Base-by-base conservation (phyloP, 2,797 vertebrate genomes). In the Lagodon rhomboides region DNA sequence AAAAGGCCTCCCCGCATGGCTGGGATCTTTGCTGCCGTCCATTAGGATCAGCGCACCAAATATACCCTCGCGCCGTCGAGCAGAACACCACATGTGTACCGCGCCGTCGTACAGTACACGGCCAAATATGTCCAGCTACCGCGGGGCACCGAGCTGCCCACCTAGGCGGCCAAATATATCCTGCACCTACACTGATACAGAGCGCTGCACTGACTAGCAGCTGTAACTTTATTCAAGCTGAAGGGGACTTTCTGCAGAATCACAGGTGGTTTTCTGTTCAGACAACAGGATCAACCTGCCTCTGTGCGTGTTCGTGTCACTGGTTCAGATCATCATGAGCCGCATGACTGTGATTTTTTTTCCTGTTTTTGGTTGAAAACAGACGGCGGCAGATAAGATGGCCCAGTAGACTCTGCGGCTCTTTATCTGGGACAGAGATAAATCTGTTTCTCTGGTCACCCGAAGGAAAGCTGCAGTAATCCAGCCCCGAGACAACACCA, bases 401-500 rank as follows among this genome's bases (percentile, higher is more conserved):
- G 56, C 34, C 1, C 20, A 59, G 56, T 8, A 16, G 23, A 41
- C 23, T 56, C 8, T 50, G 5, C 41, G 49, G 12, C 60, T 77
- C 69, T 73, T 79, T 76, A 82, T 88, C 80, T 85, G 68, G 73
- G 80, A 67, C 75, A 83, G 65, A 8, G 22, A 61, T 75, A 75
- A 79, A 82, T 83, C 77, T 60, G 50, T 47, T 17, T 49, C 63
- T 61, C 60, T 20, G 44, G 18, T 38, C 18, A 12, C 79, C 69
- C 72, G 34, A 70, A 76, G 75, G 46, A 80, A 87, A 90, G 77
- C 82, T 87, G 64, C 81, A 43, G 49, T 87, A 85, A 89, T 89
- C 86, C 83, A 78, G 75, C 80, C 62, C 74, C 77, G 81, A 83
- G 68, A 73, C 62, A 7, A 38, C 61, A 63, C 20, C 67, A 69